Evolutionary conservation across 2,797 vertebrate genomes (phyloP).

Genomic region (Galago senegalensis): DNA sequence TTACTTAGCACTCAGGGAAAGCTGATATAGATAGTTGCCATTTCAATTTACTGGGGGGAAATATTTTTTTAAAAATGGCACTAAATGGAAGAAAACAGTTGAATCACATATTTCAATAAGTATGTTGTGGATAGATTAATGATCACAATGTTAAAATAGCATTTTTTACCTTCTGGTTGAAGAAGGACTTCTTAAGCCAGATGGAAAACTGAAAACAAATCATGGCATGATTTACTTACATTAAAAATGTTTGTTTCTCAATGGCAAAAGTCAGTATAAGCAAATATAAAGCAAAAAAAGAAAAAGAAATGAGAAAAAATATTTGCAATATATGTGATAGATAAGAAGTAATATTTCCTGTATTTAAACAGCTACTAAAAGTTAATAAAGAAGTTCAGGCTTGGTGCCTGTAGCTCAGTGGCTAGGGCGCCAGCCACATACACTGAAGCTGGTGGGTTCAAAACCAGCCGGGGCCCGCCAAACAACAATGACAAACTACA

Average conservation of each 20-base stretch:
- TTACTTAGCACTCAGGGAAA: background rate
- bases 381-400: conserved; percentile 8
- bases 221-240: background rate
- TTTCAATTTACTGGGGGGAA: background rate
- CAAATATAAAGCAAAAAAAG: conserved; percentile 26
- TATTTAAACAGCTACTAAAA: conserved; percentile 29
- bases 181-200: background rate
- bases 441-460: too few relatives aligned
- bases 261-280: background rate
- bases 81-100: background rate
- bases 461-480: too few relatives aligned
- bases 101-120: background rate
- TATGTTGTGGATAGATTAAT: background rate
- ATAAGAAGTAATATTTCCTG: background rate
- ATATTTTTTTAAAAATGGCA: background rate
- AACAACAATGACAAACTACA: too few relatives aligned
- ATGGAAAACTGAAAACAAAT: background rate
- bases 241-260: background rate
- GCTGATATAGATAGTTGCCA: background rate
- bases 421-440: too few relatives aligned
- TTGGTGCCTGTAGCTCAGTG: too few relatives aligned
- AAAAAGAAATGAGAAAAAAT: conserved; percentile 1
- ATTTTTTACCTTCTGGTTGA: background rate
- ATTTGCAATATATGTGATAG: background rate
- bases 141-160: conserved; percentile 36